Conservation (phyloP, 2,888 invertebrate genomes). For the Epistrophe grossulariae region DNA sequence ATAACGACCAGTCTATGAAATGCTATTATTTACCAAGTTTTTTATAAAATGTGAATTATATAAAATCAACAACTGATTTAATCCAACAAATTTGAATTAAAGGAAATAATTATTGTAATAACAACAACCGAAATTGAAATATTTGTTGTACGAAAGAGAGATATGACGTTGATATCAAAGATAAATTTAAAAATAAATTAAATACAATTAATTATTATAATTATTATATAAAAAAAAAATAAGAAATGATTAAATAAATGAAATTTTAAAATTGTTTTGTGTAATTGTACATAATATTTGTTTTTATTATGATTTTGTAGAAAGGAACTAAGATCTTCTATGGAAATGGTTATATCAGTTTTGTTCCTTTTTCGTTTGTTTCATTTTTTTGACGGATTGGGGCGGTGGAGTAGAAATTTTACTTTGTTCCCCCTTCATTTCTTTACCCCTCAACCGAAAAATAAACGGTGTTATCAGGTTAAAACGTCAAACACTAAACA, state of each 20-base stretch:
- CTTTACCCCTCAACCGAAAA: no score
- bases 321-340: not conserved
- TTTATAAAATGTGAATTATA: slow-evolving; percentile 74
- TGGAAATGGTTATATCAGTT: no score
- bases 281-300: slow-evolving; percentile 82
- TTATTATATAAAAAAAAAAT: slow-evolving; percentile 68
- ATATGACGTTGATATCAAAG: slow-evolving; percentile 76
- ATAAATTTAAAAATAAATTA: slow-evolving; percentile 68
- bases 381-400: no score
- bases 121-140: slow-evolving; percentile 44
- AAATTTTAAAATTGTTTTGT: slow-evolving; percentile 84
- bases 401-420: no score
- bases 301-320: slow-evolving; percentile 73
- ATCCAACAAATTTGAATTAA: slow-evolving; percentile 37
- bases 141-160: slow-evolving; percentile 76
- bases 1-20: slow-evolving; percentile 70
- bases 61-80: slow-evolving; percentile 49
- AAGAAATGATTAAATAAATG: slow-evolving; percentile 82
- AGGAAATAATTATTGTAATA: slow-evolving; percentile 56
- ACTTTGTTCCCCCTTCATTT: no score
- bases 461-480: no score
- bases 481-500: no score
- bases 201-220: slow-evolving; percentile 74
- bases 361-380: no score
- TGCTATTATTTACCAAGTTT: slow-evolving; percentile 71